Evolutionary conservation across 2,888 invertebrate genomes (phyloP).

Genomic region (Apodemia mormo): DNA sequence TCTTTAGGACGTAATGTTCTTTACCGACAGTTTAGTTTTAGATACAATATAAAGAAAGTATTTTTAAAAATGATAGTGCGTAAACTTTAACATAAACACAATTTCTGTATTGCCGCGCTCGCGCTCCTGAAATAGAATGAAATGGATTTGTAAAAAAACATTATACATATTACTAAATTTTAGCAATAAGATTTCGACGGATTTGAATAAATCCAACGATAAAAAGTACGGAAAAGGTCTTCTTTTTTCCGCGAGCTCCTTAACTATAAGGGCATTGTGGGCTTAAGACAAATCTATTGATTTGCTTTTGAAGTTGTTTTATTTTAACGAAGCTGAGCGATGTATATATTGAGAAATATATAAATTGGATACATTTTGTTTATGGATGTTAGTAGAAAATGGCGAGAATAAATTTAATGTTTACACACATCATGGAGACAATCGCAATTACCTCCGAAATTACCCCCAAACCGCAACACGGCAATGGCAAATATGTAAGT

Average conservation of each 20-base stretch:
- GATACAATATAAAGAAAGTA: too few relatives aligned
- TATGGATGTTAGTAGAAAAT: background rate
- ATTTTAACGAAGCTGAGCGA: conserved; percentile 1
- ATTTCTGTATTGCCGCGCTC: too few relatives aligned
- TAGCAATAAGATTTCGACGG: conserved; percentile 1
- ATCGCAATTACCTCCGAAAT: too few relatives aligned
- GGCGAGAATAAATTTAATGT: background rate
- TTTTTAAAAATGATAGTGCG: too few relatives aligned
- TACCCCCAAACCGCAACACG: too few relatives aligned
- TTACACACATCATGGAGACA: too few relatives aligned
- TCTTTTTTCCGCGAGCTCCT: background rate
- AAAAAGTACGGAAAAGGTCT: background rate
- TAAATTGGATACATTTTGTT: conserved; percentile 2
- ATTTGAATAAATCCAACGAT: conserved; percentile 12
- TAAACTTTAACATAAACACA: too few relatives aligned
- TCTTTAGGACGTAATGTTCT: too few relatives aligned
- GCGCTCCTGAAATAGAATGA: background rate
- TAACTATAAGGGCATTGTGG: background rate
- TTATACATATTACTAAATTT: conserved; percentile 2
- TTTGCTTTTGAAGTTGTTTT: conserved; percentile 14
- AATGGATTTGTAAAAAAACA: background rate
- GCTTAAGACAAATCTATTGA: background rate
- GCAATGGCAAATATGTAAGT: too few relatives aligned
- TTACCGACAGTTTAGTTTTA: too few relatives aligned
- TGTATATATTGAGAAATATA: conserved; percentile 1